Conservation (phyloP, 2,113 vertebrate genomes). For the Hemicordylus capensis region DNA sequence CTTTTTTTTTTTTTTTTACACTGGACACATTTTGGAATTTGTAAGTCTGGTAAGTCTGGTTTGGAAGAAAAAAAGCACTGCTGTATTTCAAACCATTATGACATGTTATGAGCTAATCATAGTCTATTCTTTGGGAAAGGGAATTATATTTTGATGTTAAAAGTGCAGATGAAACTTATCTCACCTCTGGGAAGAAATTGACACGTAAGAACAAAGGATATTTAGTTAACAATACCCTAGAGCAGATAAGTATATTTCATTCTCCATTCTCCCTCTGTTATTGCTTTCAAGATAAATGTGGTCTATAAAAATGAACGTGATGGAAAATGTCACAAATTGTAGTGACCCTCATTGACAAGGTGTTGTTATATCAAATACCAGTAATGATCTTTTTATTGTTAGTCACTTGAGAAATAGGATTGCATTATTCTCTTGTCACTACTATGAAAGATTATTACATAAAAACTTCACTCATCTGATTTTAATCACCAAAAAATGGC, state of each 20-base stretch:
- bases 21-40: background rate
- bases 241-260: slow-evolving; percentile 2
- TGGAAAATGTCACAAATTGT: background rate
- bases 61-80: background rate
- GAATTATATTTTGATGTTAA: background rate
- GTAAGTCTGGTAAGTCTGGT: background rate
- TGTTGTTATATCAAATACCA: background rate
- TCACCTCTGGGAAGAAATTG: slow-evolving; percentile 8
- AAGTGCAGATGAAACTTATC: background rate
- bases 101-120: slow-evolving; percentile 20
- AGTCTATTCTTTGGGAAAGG: background rate
- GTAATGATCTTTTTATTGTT: background rate
- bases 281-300: slow-evolving; percentile 11
- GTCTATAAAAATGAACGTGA: background rate
- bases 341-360: background rate
- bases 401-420: background rate
- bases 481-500: background rate
- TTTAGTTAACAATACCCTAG: slow-evolving; percentile 6
- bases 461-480: background rate
- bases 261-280: background rate
- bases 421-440: background rate
- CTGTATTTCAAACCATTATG: background rate
- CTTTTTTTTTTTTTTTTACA: background rate
- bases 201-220: background rate
- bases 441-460: background rate